Base-by-base conservation (phyloP, 2,888 invertebrate species). In the Diaprepes abbreviatus region DNA sequence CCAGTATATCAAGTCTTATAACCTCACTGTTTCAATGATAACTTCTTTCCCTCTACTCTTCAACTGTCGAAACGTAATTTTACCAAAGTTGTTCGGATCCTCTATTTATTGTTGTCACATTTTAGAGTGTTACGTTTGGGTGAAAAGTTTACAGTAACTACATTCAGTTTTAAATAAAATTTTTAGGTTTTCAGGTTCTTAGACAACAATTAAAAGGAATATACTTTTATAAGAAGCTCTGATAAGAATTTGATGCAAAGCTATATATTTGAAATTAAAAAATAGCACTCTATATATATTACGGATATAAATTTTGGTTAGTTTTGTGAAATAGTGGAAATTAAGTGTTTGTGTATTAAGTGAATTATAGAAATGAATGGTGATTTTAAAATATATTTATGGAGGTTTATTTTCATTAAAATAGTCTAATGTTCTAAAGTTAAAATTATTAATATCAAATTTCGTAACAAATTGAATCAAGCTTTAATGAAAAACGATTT, bases 31-130 rank as follows among this genome's bases (percentile, higher is more conserved):
- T 74, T 79, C 80, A 80, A 79, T 80, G 79, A 78, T 74, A 80
- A 80, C 80, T 73, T 79, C 79, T 79, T 76, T 75, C 78, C 77
- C 78, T 64, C 79, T 77, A 66, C 76, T 74, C 73, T 66, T 62
- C 64, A 31, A 40, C 48, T 57, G 65, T 35, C 65, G 65, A 57
- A 57, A 65, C 36, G 16, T 33, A 65, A 54, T 65, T 65, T 57
- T 38, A 54, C 59, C 57, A 65, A 65, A 65, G 50, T 57, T 55
- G 36, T 19, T 63, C 69, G 57, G 70, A 70, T 73, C 59, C 66
- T 68, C 43, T 28, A 35, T 40, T 40, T 28, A 43, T 43, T 59
- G 40, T 59, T 50, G 28, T 38, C 65, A 64, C 50, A 43, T 55
- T 48, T 60, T 65, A 6, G 2, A 35, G 19, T 65, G 57, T 40